These are phyloP conservation scores for Entomobrya multifasciata DNA, from an alignment of 2,888 invertebrate genomes.

Conservation along the genomic window DNA sequence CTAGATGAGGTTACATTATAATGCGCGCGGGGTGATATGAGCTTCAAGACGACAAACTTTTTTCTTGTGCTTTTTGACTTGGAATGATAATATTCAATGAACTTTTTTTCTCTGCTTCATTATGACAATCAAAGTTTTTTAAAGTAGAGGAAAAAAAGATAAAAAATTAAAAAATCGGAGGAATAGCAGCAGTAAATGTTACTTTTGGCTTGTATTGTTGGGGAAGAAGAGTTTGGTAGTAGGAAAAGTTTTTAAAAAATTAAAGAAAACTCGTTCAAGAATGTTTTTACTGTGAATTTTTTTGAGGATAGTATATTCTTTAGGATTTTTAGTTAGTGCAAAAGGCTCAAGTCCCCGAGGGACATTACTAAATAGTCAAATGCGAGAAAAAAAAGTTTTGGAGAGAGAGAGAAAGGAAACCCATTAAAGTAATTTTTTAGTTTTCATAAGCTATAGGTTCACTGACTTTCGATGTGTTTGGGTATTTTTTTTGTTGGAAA, in stretches of 20 bases:
- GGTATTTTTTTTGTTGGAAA: background rate
- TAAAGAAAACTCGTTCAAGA: background rate
- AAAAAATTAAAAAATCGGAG: background rate
- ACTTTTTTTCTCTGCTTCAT: background rate
- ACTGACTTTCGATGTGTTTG: constrained; percentile 44
- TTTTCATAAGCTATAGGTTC: constrained; percentile 39
- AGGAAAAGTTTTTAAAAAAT: constrained; percentile 2
- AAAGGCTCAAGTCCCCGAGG: too few relatives aligned
- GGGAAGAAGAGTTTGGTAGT: too few relatives aligned
- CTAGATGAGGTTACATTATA: background rate
- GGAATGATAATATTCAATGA: constrained; percentile 1
- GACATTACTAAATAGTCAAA: too few relatives aligned
- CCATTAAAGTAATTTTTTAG: background rate
- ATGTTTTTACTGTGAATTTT: background rate
- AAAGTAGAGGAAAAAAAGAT: background rate
- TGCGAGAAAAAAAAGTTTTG: background rate
- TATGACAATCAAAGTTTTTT: constrained; percentile 34
- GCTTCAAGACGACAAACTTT: background rate
- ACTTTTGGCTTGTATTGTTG: too few relatives aligned
- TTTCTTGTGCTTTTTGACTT: background rate
- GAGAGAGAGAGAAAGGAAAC: background rate
- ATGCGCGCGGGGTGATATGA: constrained; percentile 49
- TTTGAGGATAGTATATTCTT: background rate
- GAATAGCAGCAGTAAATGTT: background rate
- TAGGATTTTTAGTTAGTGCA: background rate